A percentile compares a stretch with the other conserved stretches of the same genome.
These are phyloP conservation scores for Maniola jurtina DNA, from an alignment of 1,140 invertebrate genomes.

Conservation along the genomic window DNA sequence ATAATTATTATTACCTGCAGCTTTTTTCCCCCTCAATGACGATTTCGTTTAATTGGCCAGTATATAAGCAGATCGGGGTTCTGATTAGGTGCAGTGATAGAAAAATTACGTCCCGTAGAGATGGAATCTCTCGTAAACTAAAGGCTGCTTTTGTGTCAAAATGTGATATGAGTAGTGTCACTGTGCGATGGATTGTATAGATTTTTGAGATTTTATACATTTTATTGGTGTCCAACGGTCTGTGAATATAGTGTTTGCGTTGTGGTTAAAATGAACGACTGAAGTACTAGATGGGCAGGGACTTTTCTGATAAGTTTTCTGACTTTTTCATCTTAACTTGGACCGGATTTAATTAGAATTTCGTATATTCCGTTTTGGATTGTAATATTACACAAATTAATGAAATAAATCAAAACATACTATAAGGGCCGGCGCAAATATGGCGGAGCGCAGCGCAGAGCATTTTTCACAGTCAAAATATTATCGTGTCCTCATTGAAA, in stretches of 20 bases:
- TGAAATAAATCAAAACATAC: no score
- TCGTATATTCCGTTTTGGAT: no score
- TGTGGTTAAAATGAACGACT: not conserved
- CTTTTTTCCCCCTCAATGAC: slow-evolving; percentile 1
- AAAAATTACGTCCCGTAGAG: slow-evolving; percentile 49
- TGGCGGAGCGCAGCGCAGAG: no score
- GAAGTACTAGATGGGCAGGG: not conserved
- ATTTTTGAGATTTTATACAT: slow-evolving; percentile 27
- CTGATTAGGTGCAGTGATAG: slow-evolving; percentile 35
- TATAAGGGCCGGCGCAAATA: no score
- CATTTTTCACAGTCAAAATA: no score
- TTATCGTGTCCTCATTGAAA: no score
- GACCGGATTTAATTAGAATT: no score
- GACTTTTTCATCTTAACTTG: no score
- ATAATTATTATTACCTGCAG: not conserved
- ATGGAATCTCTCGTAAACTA: slow-evolving; percentile 48
- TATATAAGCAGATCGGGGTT: slow-evolving; percentile 39
- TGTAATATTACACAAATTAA: no score
- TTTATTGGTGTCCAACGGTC: slow-evolving; percentile 15
- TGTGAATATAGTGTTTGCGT: not conserved
- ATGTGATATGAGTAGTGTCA: slow-evolving; percentile 38
- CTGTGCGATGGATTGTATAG: slow-evolving; percentile 19
- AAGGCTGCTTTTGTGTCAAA: slow-evolving; percentile 44
- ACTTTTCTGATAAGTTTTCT: no score
- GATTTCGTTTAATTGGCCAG: slow-evolving; percentile 44